Conservation (phyloP, 2,888 invertebrate species). For the Punctoribates punctum region DNA sequence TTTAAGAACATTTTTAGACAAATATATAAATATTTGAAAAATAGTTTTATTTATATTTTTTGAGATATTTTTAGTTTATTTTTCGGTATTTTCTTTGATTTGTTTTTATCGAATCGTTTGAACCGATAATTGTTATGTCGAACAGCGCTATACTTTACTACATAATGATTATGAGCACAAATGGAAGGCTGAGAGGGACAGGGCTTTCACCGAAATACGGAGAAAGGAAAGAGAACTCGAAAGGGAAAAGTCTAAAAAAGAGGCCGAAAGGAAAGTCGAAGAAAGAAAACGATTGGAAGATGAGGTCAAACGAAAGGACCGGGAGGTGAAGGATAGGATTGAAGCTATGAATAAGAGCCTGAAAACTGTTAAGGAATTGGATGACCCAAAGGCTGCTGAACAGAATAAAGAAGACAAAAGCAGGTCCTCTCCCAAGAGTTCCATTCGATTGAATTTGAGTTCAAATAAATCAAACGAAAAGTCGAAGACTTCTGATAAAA, state of each 20-base stretch:
- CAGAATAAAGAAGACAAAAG: neutral
- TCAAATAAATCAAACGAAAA: neutral
- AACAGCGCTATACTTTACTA: slow-evolving; percentile 17
- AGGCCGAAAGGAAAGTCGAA: neutral
- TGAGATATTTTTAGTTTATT: neutral
- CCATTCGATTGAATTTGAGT: slow-evolving; percentile 10
- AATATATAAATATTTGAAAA: neutral
- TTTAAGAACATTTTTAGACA: neutral
- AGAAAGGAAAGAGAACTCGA: neutral
- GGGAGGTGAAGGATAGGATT: slow-evolving; percentile 5
- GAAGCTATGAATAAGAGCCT: neutral
- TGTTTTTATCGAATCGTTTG: neutral
- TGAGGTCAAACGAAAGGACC: slow-evolving; percentile 22
- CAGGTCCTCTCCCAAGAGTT: neutral
- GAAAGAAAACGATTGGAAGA: neutral
- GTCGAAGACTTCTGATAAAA: neutral
- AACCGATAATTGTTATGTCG: neutral
- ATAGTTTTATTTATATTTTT: neutral
- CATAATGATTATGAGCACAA: slow-evolving; percentile 8
- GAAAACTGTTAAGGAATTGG: slow-evolving; percentile 19
- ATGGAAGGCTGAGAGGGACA: slow-evolving; percentile 3
- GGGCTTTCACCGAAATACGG: neutral
- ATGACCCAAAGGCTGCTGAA: neutral
- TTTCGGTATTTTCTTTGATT: neutral
- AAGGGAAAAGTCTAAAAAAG: neutral